These are phyloP conservation scores for Noctilio leporinus DNA, from an alignment of 2,113 vertebrate genomes.

Conservation along the genomic window DNA sequence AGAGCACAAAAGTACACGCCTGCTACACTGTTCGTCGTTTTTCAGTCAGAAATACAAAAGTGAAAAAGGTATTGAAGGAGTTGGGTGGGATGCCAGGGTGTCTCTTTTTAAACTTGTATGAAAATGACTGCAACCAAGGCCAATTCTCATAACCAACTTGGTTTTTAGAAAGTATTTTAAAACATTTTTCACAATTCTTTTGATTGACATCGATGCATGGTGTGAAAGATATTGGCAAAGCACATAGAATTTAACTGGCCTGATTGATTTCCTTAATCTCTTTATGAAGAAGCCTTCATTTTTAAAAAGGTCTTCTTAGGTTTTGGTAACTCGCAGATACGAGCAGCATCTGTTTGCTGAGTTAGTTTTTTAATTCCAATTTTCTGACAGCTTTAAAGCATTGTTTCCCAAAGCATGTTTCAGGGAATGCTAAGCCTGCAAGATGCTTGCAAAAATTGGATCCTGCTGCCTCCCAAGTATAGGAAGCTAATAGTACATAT, in stretches of 20 bases:
- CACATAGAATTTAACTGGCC: background rate
- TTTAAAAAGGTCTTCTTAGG: background rate
- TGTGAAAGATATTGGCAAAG: background rate
- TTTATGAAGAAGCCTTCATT: background rate
- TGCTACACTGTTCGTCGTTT: slow-evolving; percentile 96
- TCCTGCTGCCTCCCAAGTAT: background rate
- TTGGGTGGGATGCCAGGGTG: background rate
- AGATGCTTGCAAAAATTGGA: background rate
- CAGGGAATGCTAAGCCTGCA: background rate
- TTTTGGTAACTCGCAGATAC: background rate
- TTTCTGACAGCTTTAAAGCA: slow-evolving; percentile 13
- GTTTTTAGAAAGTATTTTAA: background rate
- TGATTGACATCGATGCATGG: background rate
- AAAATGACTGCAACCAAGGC: background rate
- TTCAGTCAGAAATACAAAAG: slow-evolving; percentile 91
- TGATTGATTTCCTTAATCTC: background rate
- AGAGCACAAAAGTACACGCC: slow-evolving; percentile 94
- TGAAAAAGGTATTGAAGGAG: slow-evolving; percentile 87
- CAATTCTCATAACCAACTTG: background rate
- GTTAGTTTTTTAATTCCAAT: background rate
- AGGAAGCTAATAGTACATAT: background rate
- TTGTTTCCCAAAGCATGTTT: background rate
- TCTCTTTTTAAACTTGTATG: background rate
- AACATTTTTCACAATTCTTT: background rate
- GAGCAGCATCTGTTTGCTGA: background rate